Evolutionary conservation across 2,113 vertebrate genomes (phyloP).

Genomic region (Pteropus alecto): DNA sequence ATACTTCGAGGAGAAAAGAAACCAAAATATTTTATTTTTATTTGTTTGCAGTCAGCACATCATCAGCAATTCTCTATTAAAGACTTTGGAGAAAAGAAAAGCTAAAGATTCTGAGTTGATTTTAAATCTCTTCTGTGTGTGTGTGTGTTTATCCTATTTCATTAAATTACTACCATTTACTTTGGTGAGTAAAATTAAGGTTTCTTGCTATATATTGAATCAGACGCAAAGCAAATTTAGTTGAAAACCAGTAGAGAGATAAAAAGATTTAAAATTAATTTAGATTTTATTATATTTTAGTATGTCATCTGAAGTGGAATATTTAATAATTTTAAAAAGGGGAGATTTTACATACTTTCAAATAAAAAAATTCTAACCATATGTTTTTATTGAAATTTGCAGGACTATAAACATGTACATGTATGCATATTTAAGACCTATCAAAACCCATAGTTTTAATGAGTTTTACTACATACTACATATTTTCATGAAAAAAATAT

Average conservation of each 20-base stretch:
- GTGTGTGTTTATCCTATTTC: neutral
- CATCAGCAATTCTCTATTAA: neutral
- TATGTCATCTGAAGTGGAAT: neutral
- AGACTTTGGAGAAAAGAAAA: neutral
- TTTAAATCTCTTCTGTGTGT: neutral
- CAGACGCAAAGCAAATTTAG: constrained; percentile 15
- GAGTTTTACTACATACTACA: neutral
- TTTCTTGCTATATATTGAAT: neutral
- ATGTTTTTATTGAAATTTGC: constrained; percentile 33
- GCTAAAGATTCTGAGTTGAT: neutral
- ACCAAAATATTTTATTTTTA: neutral
- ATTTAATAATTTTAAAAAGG: constrained; percentile 18
- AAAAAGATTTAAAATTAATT: constrained; percentile 35
- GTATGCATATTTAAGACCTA: constrained; percentile 29
- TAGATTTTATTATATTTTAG: constrained; percentile 6
- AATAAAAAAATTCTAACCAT: constrained; percentile 24
- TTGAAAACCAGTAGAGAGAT: neutral
- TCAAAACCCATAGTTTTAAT: constrained; percentile 11
- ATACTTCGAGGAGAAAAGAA: neutral
- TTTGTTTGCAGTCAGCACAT: neutral
- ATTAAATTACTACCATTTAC: neutral
- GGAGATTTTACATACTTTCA: neutral
- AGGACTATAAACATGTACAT: neutral
- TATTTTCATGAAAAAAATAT: neutral
- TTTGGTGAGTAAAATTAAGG: constrained; percentile 15